Percentiles rank a stretch among this genome's conserved stretches.
These are phyloP conservation scores for Ligdia adustata DNA, from an alignment of 2,888 invertebrate species.

Conservation along the genomic window DNA sequence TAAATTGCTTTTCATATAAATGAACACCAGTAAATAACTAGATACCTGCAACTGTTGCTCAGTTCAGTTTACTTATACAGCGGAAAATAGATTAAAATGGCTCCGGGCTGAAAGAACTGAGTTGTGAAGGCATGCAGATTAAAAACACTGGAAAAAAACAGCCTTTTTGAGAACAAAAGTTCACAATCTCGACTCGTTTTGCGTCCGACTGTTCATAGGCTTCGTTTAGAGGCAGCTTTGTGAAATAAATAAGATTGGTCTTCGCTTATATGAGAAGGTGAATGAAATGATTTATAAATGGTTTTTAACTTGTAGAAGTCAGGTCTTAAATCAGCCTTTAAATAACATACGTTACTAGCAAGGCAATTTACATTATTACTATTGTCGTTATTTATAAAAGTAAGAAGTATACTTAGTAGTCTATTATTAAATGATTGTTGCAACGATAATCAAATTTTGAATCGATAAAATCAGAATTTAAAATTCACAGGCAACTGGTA, in stretches of 20 bases:
- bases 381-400: too few species aligned
- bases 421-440: too few species aligned
- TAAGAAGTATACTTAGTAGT: too few species aligned
- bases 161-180: slow-evolving; percentile 56
- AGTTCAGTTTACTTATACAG: slow-evolving; percentile 8
- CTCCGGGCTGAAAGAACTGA: slow-evolving; percentile 63
- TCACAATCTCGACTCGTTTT: slow-evolving; percentile 41
- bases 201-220: slow-evolving; percentile 17
- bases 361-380: too few species aligned
- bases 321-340: too few species aligned
- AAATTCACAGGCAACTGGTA: too few species aligned
- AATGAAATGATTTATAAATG: too few species aligned
- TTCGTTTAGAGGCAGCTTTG: slow-evolving; percentile 15
- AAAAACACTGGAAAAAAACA: slow-evolving; percentile 66
- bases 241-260: slow-evolving; percentile 13
- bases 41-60: slow-evolving; percentile 4
- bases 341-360: too few species aligned
- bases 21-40: background rate
- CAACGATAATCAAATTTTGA: too few species aligned
- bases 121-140: slow-evolving; percentile 74
- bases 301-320: too few species aligned
- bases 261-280: too few species aligned
- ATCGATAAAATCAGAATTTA: too few species aligned
- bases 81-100: slow-evolving; percentile 74
- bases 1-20: slow-evolving; percentile 5